Evolutionary conservation across 1,140 invertebrate genomes (phyloP).

Genomic region (Coenobita brevimanus): DNA sequence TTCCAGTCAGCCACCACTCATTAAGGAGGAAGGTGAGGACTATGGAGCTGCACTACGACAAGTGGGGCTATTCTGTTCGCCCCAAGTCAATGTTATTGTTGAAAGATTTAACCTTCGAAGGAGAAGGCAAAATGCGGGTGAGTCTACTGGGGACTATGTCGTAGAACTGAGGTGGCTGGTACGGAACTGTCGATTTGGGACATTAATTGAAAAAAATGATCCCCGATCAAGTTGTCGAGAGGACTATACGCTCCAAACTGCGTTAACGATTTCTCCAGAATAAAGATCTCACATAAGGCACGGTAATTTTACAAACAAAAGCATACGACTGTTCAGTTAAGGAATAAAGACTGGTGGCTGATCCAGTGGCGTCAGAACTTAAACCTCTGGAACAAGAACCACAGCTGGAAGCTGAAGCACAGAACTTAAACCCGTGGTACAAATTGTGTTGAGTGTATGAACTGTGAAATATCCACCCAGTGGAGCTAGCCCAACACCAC

Average conservation of each 20-base stretch:
- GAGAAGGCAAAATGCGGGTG: not conserved
- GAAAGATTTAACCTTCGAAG: not conserved
- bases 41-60: conserved; percentile 1
- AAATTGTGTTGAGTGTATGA: not conserved
- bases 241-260: not conserved
- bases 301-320: not conserved
- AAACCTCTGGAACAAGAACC: not conserved
- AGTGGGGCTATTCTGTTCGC: not conserved
- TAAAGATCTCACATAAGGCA: not conserved
- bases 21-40: not conserved
- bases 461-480: no score
- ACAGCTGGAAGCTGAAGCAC: not conserved
- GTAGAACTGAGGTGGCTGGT: not conserved
- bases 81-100: not conserved
- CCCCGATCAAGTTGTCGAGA: not conserved
- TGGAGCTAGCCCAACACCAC: no score
- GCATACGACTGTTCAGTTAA: not conserved
- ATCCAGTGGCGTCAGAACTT: not conserved
- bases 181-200: not conserved
- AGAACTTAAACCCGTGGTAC: not conserved
- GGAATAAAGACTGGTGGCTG: not conserved
- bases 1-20: not conserved
- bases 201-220: conserved; percentile 2
- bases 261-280: not conserved
- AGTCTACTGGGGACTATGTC: not conserved